Percentiles rank a stretch among this genome's conserved stretches.
These are phyloP conservation scores for Harpagifer antarcticus DNA, from an alignment of 2,797 vertebrate genomes.

Conservation along the genomic window DNA sequence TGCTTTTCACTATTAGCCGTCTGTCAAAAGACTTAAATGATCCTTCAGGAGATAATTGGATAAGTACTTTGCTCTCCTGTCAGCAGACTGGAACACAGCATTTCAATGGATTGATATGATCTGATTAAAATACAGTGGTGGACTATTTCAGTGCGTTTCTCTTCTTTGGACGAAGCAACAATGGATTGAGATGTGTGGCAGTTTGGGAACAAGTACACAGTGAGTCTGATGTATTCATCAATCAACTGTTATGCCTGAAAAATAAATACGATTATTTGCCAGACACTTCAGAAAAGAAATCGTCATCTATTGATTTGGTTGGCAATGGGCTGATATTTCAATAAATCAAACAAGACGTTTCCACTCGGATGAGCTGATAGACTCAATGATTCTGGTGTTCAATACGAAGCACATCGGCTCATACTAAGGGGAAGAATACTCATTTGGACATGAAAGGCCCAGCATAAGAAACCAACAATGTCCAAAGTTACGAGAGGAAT, in stretches of 20 bases:
- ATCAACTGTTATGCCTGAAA: slow-evolving; percentile 35
- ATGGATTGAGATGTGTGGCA: not conserved
- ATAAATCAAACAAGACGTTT: slow-evolving; percentile 25
- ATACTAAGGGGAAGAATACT: not conserved
- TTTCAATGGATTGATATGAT: slow-evolving; percentile 43
- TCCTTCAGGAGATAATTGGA: slow-evolving; percentile 51
- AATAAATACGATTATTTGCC: slow-evolving; percentile 24
- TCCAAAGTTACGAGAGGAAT: slow-evolving; percentile 9
- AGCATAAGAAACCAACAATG: not conserved
- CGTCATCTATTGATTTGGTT: slow-evolving; percentile 38
- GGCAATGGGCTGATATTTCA: slow-evolving; percentile 26
- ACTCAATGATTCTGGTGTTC: slow-evolving; percentile 5
- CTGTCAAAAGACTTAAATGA: slow-evolving; percentile 32
- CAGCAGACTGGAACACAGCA: slow-evolving; percentile 10
- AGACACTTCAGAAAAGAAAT: slow-evolving; percentile 6
- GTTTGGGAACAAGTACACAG: not conserved
- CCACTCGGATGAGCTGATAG: slow-evolving; percentile 14
- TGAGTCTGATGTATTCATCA: slow-evolving; percentile 5
- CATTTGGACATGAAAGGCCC: slow-evolving; percentile 10
- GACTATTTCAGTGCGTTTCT: not conserved
- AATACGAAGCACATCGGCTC: slow-evolving; percentile 1
- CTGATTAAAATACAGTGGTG: slow-evolving; percentile 35
- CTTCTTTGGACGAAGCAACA: not conserved
- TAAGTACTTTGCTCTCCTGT: slow-evolving; percentile 39
- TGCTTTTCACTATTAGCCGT: slow-evolving; percentile 3